Conservation (phyloP, 2,113 vertebrate species). For the Garra rufa region DNA sequence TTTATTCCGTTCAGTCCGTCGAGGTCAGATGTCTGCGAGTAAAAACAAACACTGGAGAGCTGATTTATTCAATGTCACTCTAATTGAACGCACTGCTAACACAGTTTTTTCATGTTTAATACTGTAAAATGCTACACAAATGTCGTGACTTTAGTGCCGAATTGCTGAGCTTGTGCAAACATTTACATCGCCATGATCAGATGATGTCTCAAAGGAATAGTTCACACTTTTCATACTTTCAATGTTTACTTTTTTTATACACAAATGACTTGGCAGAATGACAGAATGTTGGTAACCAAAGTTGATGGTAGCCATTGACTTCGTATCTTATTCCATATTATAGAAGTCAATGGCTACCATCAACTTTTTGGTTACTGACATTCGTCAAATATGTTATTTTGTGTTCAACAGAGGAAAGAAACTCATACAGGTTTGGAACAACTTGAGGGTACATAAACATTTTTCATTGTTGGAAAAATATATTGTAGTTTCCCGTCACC, state of each 20-base stretch:
- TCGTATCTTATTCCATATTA: too few species aligned
- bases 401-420: background rate
- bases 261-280: too few species aligned
- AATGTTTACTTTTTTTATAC: too few species aligned
- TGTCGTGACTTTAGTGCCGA: background rate
- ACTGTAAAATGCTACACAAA: background rate
- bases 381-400: too few species aligned
- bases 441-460: too few species aligned
- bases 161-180: background rate
- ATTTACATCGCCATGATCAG: background rate
- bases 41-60: background rate
- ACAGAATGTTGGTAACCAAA: background rate
- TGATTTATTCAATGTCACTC: background rate
- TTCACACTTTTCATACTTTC: too few species aligned
- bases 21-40: background rate
- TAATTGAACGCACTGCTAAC: background rate
- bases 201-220: background rate
- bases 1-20: too few species aligned
- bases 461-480: too few species aligned
- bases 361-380: too few species aligned
- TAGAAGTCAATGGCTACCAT: too few species aligned
- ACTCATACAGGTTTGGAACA: too few species aligned
- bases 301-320: background rate
- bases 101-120: background rate
- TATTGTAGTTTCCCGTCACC: too few species aligned